A percentile compares a stretch with the other conserved stretches of the same genome.
Conservation (phyloP, 1,140 invertebrate genomes). For the Drosophila sulfurigaster region DNA sequence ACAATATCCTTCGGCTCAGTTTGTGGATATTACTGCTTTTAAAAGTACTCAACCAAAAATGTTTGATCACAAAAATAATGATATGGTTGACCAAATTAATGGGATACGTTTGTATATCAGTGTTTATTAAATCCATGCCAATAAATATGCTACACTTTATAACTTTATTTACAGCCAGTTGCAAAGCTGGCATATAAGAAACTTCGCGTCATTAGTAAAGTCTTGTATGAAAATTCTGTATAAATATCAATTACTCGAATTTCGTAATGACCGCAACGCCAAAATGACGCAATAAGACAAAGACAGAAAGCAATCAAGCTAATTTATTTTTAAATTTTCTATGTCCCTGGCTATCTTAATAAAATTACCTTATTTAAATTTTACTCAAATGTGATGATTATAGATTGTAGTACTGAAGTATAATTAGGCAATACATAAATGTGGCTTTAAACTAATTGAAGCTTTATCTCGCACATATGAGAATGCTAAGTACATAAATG, state of each 20-base stretch:
- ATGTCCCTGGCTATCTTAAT: constrained; percentile 35
- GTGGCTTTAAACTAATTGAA: no score
- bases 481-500: neutral
- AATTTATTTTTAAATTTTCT: constrained; percentile 66
- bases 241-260: neutral
- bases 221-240: no score
- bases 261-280: neutral
- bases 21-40: constrained; percentile 16
- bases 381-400: constrained; percentile 15
- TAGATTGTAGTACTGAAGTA: constrained; percentile 22
- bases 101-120: neutral
- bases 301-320: constrained; percentile 49
- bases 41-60: constrained; percentile 18
- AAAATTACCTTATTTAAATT: constrained; percentile 58
- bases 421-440: neutral
- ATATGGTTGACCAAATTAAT: neutral
- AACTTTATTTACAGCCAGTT: neutral
- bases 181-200: neutral
- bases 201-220: no score
- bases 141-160: constrained; percentile 29
- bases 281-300: constrained; percentile 12
- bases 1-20: constrained; percentile 14
- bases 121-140: neutral
- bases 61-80: constrained; percentile 4
- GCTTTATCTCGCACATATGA: constrained; percentile 40